Conservation (phyloP, 2,797 vertebrate species). For the Garrulus glandarius region DNA sequence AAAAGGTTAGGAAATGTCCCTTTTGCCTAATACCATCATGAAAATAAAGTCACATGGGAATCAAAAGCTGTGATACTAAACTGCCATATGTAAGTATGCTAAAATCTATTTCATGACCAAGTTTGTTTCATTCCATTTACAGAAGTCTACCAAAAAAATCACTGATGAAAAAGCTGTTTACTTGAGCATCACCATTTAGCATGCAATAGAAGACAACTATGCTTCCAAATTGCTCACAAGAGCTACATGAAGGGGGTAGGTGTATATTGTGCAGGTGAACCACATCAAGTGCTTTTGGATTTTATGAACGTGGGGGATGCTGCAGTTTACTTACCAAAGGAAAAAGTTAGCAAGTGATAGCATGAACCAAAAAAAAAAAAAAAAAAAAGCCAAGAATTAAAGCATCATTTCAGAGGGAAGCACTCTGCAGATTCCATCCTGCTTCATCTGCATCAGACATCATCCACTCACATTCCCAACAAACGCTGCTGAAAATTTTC, state of each 20-base stretch:
- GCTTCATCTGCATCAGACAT: not conserved
- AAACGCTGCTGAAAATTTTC: not conserved
- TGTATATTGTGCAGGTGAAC: not conserved
- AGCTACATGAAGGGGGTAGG: not conserved
- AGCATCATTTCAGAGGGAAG: slow-evolving; percentile 38
- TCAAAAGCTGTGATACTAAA: not conserved
- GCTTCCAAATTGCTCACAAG: not conserved
- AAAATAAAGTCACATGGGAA: not conserved
- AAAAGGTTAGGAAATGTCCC: not conserved
- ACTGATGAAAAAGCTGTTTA: not conserved
- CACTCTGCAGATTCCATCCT: not conserved
- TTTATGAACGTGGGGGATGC: not conserved
- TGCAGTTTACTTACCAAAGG: slow-evolving; percentile 79
- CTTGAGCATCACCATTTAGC: not conserved
- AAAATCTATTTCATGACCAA: not conserved
- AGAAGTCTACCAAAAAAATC: not conserved
- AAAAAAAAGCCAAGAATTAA: slow-evolving; percentile 59
- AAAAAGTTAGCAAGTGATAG: slow-evolving; percentile 75
- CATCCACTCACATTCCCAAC: not conserved
- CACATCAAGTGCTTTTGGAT: not conserved
- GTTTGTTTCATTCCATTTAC: not conserved
- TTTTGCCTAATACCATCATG: not conserved
- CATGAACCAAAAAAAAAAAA: slow-evolving; percentile 39
- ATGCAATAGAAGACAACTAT: not conserved
- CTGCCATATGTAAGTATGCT: not conserved